A percentile compares a stretch with the other conserved stretches of the same genome.
Conservation (phyloP, 2,113 vertebrate genomes). For the Triplophysa rosa region DNA sequence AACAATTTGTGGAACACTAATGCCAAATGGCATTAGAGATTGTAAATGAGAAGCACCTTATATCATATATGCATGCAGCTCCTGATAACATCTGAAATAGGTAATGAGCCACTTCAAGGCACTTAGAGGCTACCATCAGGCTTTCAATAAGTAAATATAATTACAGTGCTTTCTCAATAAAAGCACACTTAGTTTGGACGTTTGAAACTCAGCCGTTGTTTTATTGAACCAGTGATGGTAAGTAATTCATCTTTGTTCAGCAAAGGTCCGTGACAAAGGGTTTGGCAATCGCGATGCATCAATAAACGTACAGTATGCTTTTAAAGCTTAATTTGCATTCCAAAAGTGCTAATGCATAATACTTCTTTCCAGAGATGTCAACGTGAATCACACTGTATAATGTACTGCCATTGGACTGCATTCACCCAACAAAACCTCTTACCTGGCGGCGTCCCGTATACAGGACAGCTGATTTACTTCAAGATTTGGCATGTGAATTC, state of each 20-base stretch:
- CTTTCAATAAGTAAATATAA: conserved; percentile 14
- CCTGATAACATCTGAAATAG: neutral
- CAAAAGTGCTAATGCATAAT: no score
- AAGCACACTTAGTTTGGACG: neutral
- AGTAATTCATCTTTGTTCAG: neutral
- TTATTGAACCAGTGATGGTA: no score
- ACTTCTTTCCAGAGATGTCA: no score
- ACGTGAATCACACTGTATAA: no score
- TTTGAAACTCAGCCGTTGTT: no score
- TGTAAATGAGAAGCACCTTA: neutral
- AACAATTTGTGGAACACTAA: neutral
- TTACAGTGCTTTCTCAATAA: neutral
- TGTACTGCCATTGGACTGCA: no score
- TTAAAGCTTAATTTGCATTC: no score
- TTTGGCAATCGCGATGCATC: neutral
- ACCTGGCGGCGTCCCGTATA: no score
- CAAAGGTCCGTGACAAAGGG: neutral
- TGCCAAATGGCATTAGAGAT: neutral
- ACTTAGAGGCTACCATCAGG: conserved; percentile 11
- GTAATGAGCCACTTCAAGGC: conserved; percentile 17
- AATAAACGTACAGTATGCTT: no score
- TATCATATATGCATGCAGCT: neutral
- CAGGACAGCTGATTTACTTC: no score
- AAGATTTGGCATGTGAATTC: no score
- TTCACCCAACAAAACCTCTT: no score